Evolutionary conservation across 2,888 invertebrate species (phyloP).

Genomic region (Camponotus fellah): DNA sequence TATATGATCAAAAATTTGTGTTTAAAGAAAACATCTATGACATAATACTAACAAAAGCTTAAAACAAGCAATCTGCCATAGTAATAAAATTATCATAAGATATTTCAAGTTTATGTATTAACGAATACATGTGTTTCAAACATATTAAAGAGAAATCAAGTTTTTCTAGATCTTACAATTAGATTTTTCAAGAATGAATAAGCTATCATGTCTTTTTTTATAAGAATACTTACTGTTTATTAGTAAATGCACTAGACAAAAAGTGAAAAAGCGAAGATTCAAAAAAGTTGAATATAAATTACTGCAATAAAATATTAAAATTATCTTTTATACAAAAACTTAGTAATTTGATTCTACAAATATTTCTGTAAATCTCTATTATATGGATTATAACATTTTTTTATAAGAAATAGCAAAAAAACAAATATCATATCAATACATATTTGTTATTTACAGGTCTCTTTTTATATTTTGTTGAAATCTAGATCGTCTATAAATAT

Average conservation of each 20-base stretch:
- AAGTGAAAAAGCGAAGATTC: neutral
- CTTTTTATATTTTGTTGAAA: neutral
- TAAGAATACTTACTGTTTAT: neutral
- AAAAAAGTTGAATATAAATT: neutral
- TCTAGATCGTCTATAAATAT: neutral
- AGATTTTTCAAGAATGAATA: neutral
- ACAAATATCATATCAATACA: conserved; percentile 15
- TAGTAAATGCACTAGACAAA: neutral
- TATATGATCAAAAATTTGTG: conserved; percentile 34
- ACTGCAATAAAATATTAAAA: conserved; percentile 12
- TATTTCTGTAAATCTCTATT: neutral
- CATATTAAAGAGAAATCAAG: neutral
- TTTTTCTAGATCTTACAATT: neutral
- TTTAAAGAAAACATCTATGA: neutral
- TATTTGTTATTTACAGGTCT: neutral
- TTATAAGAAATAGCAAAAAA: neutral
- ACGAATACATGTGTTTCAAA: neutral
- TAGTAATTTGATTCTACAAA: neutral
- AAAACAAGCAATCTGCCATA: conserved; percentile 35
- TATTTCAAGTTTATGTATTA: neutral
- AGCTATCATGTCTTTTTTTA: neutral
- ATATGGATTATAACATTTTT: neutral
- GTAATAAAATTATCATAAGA: conserved; percentile 18
- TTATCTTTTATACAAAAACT: neutral
- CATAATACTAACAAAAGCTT: conserved; percentile 15